Base-by-base conservation (phyloP, 2,113 vertebrate species). In the Notarius lentiginosus region DNA sequence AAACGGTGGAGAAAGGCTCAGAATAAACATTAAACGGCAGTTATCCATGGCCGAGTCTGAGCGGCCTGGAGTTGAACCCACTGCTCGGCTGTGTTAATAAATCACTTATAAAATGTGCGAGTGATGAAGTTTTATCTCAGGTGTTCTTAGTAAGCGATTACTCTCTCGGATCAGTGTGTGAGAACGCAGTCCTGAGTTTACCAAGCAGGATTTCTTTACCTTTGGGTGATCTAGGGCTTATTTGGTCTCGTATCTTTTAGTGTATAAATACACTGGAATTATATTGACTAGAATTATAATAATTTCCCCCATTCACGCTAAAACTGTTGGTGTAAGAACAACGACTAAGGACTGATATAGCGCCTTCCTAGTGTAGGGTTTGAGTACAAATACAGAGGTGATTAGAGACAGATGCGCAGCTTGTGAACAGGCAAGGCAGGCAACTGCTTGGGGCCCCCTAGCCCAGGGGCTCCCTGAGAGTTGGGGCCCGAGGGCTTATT, bases 81-180 rank as follows among this genome's bases (percentile, higher is more conserved):
- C 49, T 34, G 27, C 82, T 56, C 66, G 24, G 82, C 7, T 20
- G 24, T 41, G 20, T 53, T 65, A 22, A 63, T 79, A 55, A 55
- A 22, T 82, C 60, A 83, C 55, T 72, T 41, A 17, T 22, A 84
- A 84, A 53, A 72, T 8, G 27, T 61, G 20, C n/a, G 24, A n/a
- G 34, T 1, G 55, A 55, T 41, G 18, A 73, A 60, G n/a, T 66
- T 79, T 79, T 76, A 79, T 60, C 73, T 65, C 58, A 22, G 84
- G 73, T 65, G 41, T n/a, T 34, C 58, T 85, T 53, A 49, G 58
- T 79, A 53, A 79, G 1, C 15, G 58, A 85, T 85, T 79, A n/a
- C 34, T 77, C 58, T 77, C n/a, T 20, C 24, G 34, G 56, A 63
- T 76, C 70, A 63, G 22, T 60, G 22, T 79, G 18, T 79, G 51